These are phyloP conservation scores for Platycercus adscitus DNA, from an alignment of 2,113 vertebrate genomes.

Conservation along the genomic window DNA sequence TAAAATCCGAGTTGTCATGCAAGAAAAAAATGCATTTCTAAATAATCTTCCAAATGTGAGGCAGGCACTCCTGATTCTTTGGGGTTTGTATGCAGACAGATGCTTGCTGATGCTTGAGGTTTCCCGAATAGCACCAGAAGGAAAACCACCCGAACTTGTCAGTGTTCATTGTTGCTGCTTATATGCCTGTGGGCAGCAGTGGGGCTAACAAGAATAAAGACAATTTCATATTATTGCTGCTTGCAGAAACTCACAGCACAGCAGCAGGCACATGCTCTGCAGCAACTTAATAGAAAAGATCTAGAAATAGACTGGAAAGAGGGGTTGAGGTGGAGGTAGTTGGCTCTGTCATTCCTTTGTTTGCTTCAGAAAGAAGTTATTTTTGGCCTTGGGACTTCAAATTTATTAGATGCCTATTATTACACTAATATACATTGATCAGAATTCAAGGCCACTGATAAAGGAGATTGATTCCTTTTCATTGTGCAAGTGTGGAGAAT, in stretches of 20 bases:
- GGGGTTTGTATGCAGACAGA: neutral
- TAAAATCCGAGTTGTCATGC: neutral
- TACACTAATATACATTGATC: neutral
- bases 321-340: neutral
- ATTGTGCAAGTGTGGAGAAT: neutral
- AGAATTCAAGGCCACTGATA: neutral
- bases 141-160: slow-evolving; percentile 19
- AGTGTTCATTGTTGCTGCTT: neutral
- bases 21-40: neutral
- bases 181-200: neutral
- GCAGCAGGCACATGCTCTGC: neutral
- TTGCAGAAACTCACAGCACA: neutral
- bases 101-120: neutral
- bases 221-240: neutral
- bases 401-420: neutral
- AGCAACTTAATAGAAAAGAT: neutral
- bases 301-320: neutral
- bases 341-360: neutral
- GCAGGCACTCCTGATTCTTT: neutral
- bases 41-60: neutral
- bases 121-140: neutral
- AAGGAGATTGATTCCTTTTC: neutral
- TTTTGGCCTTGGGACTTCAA: neutral
- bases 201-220: neutral
- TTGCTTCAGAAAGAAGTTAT: neutral